A percentile compares a stretch with the other conserved stretches of the same genome.
Conservation (phyloP, 2,888 invertebrate species). For the Zaprionus obscuricornis region DNA sequence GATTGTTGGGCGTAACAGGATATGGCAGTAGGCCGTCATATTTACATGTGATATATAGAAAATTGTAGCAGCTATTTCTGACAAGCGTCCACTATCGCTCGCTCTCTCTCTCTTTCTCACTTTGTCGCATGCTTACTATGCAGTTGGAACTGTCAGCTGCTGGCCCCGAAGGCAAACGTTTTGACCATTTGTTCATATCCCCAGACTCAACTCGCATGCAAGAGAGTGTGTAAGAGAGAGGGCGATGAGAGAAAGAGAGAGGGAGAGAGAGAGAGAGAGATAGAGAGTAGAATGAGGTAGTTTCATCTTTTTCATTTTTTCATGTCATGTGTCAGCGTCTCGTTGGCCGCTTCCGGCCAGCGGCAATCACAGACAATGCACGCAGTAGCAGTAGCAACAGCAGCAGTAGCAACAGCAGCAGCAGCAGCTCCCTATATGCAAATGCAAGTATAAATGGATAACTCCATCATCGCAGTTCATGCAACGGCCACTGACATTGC, state of each 20-base stretch:
- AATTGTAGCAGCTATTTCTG: conserved; percentile 36
- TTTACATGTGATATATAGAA: conserved; percentile 70
- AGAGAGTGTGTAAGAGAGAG: conserved; percentile 29
- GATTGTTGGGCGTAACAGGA: not conserved
- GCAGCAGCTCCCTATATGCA: conserved; percentile 60
- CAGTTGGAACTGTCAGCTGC: conserved; percentile 30
- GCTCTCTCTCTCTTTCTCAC: conserved; percentile 11
- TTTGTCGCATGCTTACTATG: conserved; percentile 30
- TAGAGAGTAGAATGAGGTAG: no score
- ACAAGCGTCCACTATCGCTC: conserved; percentile 24
- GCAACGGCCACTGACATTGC: conserved; percentile 48
- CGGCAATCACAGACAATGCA: conserved; percentile 73
- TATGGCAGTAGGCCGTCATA: conserved; percentile 42
- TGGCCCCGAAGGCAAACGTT: conserved; percentile 27
- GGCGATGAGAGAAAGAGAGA: conserved; percentile 23
- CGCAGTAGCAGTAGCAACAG: conserved; percentile 9
- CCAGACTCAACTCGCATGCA: conserved; percentile 22
- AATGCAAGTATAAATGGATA: conserved; percentile 79
- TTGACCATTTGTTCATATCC: conserved; percentile 49
- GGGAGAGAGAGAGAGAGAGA: not conserved
- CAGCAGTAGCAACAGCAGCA: not conserved
- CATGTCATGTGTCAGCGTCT: conserved; percentile 79
- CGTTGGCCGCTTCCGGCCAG: conserved; percentile 68
- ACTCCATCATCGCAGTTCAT: conserved; percentile 79
- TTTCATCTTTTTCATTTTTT: conserved; percentile 78